A percentile compares a stretch with the other conserved stretches of the same genome.
Conservation (phyloP, 30 jellyfish, hydroid and myxozoan genomes). For the Aurelia sp. region DNA sequence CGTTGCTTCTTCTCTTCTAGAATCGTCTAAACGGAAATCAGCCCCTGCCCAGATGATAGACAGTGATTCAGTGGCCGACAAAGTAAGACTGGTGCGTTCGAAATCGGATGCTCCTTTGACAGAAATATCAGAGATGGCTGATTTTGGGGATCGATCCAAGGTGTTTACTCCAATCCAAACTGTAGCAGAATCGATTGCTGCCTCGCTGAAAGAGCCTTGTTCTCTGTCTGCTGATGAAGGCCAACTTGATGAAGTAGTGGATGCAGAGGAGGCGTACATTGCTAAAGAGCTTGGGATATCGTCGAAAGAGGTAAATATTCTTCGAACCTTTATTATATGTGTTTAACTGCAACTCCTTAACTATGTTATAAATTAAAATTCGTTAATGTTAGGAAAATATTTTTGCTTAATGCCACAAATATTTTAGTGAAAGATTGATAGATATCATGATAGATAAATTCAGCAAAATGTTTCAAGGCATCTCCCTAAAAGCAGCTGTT, state of each 20-base stretch:
- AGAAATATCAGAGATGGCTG: conserved; percentile 23
- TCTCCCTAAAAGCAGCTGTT: too few relatives aligned
- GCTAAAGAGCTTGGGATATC: conserved; percentile 63
- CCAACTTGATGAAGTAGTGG: conserved; percentile 55
- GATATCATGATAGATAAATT: too few relatives aligned
- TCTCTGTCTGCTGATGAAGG: conserved; percentile 8
- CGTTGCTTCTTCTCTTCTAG: neutral
- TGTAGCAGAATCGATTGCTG: conserved; percentile 34
- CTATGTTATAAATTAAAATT: too few relatives aligned
- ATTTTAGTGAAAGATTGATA: too few relatives aligned
- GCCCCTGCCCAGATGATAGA: conserved; percentile 80
- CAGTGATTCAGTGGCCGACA: conserved; percentile 20
- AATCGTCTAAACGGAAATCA: conserved; percentile 71
- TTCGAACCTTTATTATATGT: neutral
- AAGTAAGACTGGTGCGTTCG: conserved; percentile 57
- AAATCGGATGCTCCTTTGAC: conserved; percentile 71
- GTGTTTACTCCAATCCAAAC: conserved; percentile 21
- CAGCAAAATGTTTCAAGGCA: too few relatives aligned
- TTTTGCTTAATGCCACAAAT: too few relatives aligned
- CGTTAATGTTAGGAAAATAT: too few relatives aligned
- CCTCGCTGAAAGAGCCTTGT: conserved; percentile 51
- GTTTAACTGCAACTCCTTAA: neutral
- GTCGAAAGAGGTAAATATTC: conserved; percentile 48
- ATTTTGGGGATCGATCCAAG: conserved; percentile 7
- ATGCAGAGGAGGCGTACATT: conserved; percentile 82